Evolutionary conservation across 1,140 invertebrate species (phyloP), one percentile per base, ranked within the genome.

Genomic region (Camponotus vicinus): DNA sequence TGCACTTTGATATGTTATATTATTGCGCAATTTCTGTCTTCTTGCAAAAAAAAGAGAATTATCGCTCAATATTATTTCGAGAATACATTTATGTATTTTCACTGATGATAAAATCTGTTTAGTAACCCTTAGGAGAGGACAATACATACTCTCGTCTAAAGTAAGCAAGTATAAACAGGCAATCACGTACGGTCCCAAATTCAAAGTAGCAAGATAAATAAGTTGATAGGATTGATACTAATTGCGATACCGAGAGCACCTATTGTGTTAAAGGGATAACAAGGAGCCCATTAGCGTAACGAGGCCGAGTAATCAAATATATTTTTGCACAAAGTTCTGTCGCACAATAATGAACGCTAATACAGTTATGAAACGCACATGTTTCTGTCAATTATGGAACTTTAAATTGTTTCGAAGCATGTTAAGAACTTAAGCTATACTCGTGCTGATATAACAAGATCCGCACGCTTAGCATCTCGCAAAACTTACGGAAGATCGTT

Each of bases 141-240:
- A 85, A 27, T 67, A 32, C 21, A 49, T 15, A 37, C 42, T 40
- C 45, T 67, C 42, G 40, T 55, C 49, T 70, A 61, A 42, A 32
- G 42, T 49, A 32, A 63, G 49, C 52, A 86, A 83, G 32, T 73
- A 71, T 84, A 67, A 73, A 73, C 69, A 86, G 85, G 69, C 85
- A 83, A 84, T 86, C 67, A 86, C 45, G 45, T 80, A 34, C 73
- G 57, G 45, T n/a, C 67, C 18, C 13, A 78, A 75, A 86, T 86
- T 88, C 83, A 32, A 82, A 85, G 77, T 85, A 86, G 71, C 59
- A 80, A 87, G 86, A 88, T 75, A 79, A 90, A 91, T 70, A 86
- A 89, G 76, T 80, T 70, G 76, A 86, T 85, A 71, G 66, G 82
- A 64, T 27, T 61, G 57, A 73, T 55, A 84, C 84, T 89, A 92